Base-by-base conservation (phyloP, 1,140 invertebrate species). In the Caenorhabditis briggsae region DNA sequence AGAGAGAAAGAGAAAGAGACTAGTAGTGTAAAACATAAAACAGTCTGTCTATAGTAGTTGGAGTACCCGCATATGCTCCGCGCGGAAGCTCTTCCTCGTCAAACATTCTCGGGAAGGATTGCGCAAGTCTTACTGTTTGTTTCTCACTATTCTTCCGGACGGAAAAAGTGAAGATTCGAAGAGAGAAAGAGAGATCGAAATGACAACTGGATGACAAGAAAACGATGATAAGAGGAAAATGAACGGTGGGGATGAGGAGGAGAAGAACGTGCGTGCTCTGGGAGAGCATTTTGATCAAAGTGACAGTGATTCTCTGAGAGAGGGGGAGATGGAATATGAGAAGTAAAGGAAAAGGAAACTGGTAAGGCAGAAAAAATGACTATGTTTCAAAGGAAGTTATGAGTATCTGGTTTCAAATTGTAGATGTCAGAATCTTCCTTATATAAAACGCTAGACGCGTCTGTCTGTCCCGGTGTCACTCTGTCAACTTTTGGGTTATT, bases 11-110 rank as follows among this genome's bases (percentile, higher is more conserved):
- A 20, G 56, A 33, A 23, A 16, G 33, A 53, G 70, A 78, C 46
- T 48, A 78, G 70, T 78, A 78, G 70, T 78, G 70, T 78, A 78
- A 78, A 78, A 78, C 70, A 78, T 78, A 78, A 78, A 78, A 78
- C 70, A 50, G 70, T 78, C 70, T 78, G 70, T 78, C 70, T 50
- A 78, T n/a, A 33, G 46, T n/a, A 50, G 14, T 50, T 78, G 43
- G 70, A 48, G 70, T 78, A 78, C 70, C 11, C 46, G 18, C 23
- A n/a, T 78, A 46, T 78, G 46, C 46, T 78, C 70, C 70, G 70
- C 70, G 70, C 70, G 70, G 70, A 78, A 78, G 70, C 70, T 78
- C 16, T 48, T 74, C 70, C 46, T 53, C 46, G 46, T 78, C 70
- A 78, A 78, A 78, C 23, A 78, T 50, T 78, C 70, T 33, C 33